A percentile compares a stretch with the other conserved stretches of the same genome.
These are phyloP conservation scores for Leptinotarsa lineolata DNA, from an alignment of 1,140 invertebrate genomes.

Conservation along the genomic window DNA sequence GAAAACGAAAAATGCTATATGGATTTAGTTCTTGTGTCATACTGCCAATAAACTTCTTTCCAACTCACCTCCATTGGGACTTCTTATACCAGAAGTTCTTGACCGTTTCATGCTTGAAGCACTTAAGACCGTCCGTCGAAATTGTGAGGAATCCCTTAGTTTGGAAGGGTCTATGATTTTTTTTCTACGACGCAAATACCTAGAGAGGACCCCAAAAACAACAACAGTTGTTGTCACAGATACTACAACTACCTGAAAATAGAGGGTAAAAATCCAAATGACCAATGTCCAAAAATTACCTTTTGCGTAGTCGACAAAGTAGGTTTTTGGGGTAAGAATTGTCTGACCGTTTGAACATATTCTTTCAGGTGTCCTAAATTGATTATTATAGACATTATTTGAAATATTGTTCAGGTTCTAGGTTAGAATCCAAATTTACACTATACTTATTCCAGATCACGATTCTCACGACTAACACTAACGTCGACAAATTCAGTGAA, in stretches of 20 bases:
- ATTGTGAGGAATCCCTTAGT: conserved; percentile 57
- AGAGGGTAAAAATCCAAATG: too few species aligned
- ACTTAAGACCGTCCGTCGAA: conserved; percentile 18
- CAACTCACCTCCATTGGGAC: conserved; percentile 64
- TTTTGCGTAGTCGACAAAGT: conserved; percentile 52
- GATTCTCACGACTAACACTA: too few species aligned
- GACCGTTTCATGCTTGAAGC: conserved; percentile 56
- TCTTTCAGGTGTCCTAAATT: conserved; percentile 48
- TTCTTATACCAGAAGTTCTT: conserved; percentile 64
- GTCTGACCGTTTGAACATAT: conserved; percentile 45
- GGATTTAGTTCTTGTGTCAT: not conserved
- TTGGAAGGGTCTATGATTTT: conserved; percentile 58
- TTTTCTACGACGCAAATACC: conserved; percentile 64
- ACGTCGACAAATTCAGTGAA: too few species aligned
- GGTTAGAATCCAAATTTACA: conserved; percentile 4
- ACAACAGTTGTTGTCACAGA: conserved; percentile 62
- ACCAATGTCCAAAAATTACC: conserved; percentile 38
- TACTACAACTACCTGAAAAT: conserved; percentile 56
- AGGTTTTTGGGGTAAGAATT: conserved; percentile 43
- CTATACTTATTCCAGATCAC: too few species aligned
- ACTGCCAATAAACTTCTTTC: not conserved
- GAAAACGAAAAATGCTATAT: not conserved
- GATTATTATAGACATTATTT: conserved; percentile 50
- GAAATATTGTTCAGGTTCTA: not conserved
- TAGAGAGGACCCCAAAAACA: conserved; percentile 65